phyloP scores from a whole-genome alignment of 2,888 invertebrate genomes.

The Pyrrhosoma nymphula region DNA sequence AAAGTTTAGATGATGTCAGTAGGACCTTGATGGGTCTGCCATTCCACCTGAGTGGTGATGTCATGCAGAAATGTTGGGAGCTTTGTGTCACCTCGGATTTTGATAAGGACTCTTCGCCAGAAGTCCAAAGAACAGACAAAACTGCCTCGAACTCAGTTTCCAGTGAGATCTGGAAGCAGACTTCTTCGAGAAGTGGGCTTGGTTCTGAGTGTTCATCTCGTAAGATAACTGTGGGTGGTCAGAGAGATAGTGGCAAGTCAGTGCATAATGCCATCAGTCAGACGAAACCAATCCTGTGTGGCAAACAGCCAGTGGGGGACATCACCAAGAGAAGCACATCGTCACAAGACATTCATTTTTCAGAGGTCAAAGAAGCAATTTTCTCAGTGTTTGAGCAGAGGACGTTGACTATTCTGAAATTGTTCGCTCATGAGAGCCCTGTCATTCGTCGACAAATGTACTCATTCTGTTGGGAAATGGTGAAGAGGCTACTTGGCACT shows the following conservation, averaged over 20 bases:
- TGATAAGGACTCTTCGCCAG: neutral
- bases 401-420: conserved; percentile 78
- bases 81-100: conserved; percentile 76
- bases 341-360: neutral
- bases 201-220: neutral
- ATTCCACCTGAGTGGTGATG: conserved; percentile 81
- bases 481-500: conserved; percentile 81
- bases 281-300: conserved; percentile 66
- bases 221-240: neutral
- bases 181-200: neutral
- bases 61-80: conserved; percentile 79
- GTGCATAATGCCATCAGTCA: neutral
- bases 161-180: neutral
- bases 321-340: neutral
- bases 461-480: conserved; percentile 79
- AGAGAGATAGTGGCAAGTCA: neutral
- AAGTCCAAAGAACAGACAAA: neutral
- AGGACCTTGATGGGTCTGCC: conserved; percentile 81
- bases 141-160: neutral
- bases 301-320: conserved; percentile 72
- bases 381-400: conserved; percentile 68
- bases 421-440: conserved; percentile 81
- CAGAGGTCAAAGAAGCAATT: conserved; percentile 72
- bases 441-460: conserved; percentile 82
- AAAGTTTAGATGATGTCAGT: conserved; percentile 76